Percentiles rank a stretch among this genome's conserved stretches.
phyloP scores from a whole-genome alignment of 2,113 vertebrate species.

The Diphyllodes magnificus region DNA sequence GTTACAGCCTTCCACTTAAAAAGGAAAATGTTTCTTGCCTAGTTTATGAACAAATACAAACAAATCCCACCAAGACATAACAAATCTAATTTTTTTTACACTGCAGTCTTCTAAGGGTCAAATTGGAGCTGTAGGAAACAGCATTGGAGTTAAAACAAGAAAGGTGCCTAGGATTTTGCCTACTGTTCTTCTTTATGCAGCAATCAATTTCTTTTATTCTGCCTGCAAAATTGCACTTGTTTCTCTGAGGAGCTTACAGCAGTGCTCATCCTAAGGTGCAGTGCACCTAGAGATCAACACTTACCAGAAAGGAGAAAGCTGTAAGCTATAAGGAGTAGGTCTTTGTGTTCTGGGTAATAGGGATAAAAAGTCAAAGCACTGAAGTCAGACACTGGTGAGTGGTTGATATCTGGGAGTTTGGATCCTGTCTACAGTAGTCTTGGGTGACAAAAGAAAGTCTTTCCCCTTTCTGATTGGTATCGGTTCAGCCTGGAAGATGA shows the following conservation, averaged over 20 bases:
- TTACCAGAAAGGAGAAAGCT: not conserved
- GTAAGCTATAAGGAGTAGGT: not conserved
- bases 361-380: not conserved
- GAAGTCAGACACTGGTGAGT: not conserved
- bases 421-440: not conserved
- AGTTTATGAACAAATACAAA: not conserved
- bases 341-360: not conserved
- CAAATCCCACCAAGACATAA: not conserved
- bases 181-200: not conserved
- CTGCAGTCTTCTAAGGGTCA: not conserved
- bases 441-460: not conserved
- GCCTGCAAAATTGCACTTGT: not conserved
- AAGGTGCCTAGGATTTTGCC: not conserved
- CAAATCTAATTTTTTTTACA: not conserved
- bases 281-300: not conserved
- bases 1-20: not conserved
- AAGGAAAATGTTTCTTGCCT: not conserved
- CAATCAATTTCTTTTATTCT: not conserved
- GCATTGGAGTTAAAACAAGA: not conserved
- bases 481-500: not conserved
- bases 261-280: not conserved
- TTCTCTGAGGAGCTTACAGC: not conserved
- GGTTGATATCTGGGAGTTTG: not conserved
- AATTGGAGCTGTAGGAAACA: not conserved
- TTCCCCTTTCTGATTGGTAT: not conserved